Evolutionary conservation across 1,140 invertebrate species (phyloP).

Genomic region (Cepaea nemoralis): DNA sequence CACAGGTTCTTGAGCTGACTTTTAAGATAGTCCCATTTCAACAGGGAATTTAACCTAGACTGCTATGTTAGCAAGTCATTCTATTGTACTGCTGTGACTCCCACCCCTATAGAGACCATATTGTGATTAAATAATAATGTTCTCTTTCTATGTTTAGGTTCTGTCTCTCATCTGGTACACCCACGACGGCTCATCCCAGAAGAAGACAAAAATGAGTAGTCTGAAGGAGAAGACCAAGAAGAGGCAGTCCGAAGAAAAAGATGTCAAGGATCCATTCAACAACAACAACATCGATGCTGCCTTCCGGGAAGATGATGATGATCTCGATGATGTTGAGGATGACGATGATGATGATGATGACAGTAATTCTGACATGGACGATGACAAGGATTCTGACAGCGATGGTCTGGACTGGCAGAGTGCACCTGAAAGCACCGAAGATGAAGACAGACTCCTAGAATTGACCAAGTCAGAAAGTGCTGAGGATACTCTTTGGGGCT

Average conservation of each 20-base stretch:
- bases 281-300: constrained; percentile 1
- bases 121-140: too few relatives aligned
- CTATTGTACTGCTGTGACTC: too few relatives aligned
- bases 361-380: constrained; percentile 46
- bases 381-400: constrained; percentile 32
- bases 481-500: neutral
- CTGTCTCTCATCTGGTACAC: constrained; percentile 69
- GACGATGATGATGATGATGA: constrained; percentile 49
- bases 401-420: constrained; percentile 44
- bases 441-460: constrained; percentile 46
- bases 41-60: too few relatives aligned
- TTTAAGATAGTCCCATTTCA: too few relatives aligned
- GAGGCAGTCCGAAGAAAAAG: constrained; percentile 32
- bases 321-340: constrained; percentile 39
- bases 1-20: too few relatives aligned
- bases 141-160: constrained; percentile 50
- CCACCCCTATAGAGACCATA: too few relatives aligned
- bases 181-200: constrained; percentile 52
- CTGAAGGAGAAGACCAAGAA: constrained; percentile 42
- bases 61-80: too few relatives aligned
- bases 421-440: constrained; percentile 39
- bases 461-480: neutral
- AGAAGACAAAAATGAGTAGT: constrained; percentile 48
- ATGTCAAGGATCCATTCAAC: constrained; percentile 35
- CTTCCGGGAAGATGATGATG: neutral